These are phyloP conservation scores for Thaumetopoea pityocampa DNA, from an alignment of 1,140 invertebrate species.

Conservation along the genomic window DNA sequence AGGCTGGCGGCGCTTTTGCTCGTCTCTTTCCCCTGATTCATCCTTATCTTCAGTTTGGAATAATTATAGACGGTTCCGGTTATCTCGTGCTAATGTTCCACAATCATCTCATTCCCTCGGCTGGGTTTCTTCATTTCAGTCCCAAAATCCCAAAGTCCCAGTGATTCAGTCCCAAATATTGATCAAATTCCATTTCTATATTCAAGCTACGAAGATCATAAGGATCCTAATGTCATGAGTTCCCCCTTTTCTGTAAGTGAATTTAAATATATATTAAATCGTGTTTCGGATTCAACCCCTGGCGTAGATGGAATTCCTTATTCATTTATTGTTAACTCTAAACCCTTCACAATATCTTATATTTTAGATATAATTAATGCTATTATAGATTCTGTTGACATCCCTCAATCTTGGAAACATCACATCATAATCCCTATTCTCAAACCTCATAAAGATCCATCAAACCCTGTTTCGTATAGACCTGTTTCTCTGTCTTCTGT, in stretches of 20 bases:
- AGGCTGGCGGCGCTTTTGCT: slow-evolving; percentile 22
- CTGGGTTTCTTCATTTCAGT: too few relatives aligned
- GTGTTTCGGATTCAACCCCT: slow-evolving; percentile 19
- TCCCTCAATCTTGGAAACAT: slow-evolving; percentile 23
- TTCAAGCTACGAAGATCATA: too few relatives aligned
- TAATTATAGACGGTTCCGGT: slow-evolving; percentile 17
- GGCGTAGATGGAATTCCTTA: slow-evolving; percentile 23
- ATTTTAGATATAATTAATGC: slow-evolving; percentile 11
- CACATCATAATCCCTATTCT: slow-evolving; percentile 27
- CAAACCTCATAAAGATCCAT: slow-evolving; percentile 25
- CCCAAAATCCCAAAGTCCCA: too few relatives aligned
- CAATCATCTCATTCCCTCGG: too few relatives aligned
- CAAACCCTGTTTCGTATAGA: slow-evolving; percentile 17
- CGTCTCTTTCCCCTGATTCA: slow-evolving; percentile 18
- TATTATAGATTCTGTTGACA: slow-evolving; percentile 6
- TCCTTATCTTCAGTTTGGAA: slow-evolving; percentile 12
- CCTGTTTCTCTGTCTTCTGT: slow-evolving; percentile 29
- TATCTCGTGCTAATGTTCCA: too few relatives aligned
- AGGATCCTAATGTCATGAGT: too few relatives aligned
- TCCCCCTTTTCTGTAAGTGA: slow-evolving; percentile 11
- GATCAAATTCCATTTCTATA: too few relatives aligned
- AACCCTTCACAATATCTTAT: not conserved
- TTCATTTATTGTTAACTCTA: slow-evolving; percentile 14
- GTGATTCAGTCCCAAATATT: too few relatives aligned
- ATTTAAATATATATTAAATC: slow-evolving; percentile 15